Percentiles rank a stretch among this genome's conserved stretches.
Evolutionary conservation across 2,888 invertebrate species (phyloP).

Genomic region (Pachycephus smyrnensis): DNA sequence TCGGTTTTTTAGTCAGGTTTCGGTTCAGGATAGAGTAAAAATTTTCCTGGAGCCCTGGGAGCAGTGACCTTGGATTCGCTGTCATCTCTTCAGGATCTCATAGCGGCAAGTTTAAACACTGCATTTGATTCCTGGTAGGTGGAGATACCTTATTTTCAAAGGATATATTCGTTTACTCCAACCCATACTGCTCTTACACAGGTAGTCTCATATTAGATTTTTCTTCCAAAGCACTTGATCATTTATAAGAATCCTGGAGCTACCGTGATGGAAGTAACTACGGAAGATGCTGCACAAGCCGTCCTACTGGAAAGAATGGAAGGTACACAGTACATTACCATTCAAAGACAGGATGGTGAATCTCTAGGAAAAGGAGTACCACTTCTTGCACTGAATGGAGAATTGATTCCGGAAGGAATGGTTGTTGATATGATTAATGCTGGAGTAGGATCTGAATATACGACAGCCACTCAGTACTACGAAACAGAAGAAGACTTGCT

Average conservation of each 20-base stretch:
- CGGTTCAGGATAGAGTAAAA: conserved; percentile 26
- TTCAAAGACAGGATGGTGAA: conserved; percentile 63
- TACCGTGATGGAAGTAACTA: conserved; percentile 56
- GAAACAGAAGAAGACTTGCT: conserved; percentile 58
- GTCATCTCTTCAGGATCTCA: conserved; percentile 45
- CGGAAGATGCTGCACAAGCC: conserved; percentile 60
- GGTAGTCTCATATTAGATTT: too few relatives aligned
- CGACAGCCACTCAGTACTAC: conserved; percentile 57
- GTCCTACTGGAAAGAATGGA: conserved; percentile 63
- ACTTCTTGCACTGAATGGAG: conserved; percentile 59
- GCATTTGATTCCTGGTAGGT: too few relatives aligned
- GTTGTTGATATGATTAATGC: conserved; percentile 65
- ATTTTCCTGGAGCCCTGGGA: conserved; percentile 46
- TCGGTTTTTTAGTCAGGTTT: conserved; percentile 15
- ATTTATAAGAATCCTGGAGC: too few relatives aligned
- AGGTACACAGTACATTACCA: conserved; percentile 64
- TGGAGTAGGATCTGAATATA: conserved; percentile 58
- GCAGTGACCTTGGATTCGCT: conserved; percentile 63
- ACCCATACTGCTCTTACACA: too few relatives aligned
- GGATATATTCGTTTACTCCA: too few relatives aligned
- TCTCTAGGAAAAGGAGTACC: conserved; percentile 59
- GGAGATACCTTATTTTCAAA: too few relatives aligned
- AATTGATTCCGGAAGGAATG: conserved; percentile 63
- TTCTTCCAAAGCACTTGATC: too few relatives aligned
- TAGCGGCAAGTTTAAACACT: conserved; percentile 33